These are phyloP conservation scores for Cebus imitator DNA, from an alignment of 2,113 vertebrate genomes.

Conservation along the genomic window DNA sequence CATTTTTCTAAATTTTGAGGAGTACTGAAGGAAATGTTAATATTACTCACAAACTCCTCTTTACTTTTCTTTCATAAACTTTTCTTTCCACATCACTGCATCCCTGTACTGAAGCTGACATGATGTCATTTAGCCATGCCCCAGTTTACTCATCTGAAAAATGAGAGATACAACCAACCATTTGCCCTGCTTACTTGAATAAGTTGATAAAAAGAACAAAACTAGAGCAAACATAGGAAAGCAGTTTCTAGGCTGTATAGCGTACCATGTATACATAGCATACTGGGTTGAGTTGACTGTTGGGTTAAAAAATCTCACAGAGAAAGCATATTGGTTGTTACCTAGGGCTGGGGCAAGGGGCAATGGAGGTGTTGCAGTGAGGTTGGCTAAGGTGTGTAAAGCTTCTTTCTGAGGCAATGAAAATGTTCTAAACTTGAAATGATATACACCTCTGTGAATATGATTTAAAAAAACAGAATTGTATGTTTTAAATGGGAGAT, in stretches of 20 bases:
- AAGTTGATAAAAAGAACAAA: background rate
- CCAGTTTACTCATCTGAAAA: background rate
- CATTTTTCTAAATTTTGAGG: conserved; percentile 27
- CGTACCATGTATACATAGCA: background rate
- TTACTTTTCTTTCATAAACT: background rate
- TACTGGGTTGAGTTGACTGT: background rate
- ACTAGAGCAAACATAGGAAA: background rate
- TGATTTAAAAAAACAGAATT: background rate
- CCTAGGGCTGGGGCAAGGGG: background rate
- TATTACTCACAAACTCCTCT: background rate
- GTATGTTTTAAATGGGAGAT: background rate
- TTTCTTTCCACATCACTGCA: background rate
- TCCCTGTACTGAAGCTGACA: background rate
- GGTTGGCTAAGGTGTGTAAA: background rate
- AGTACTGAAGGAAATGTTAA: background rate
- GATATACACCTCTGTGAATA: background rate
- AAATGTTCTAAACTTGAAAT: background rate
- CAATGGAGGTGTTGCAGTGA: background rate
- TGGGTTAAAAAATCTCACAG: background rate
- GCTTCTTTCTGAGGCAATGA: background rate
- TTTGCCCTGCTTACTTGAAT: background rate
- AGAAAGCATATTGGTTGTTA: background rate
- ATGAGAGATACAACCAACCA: background rate
- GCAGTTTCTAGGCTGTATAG: background rate
- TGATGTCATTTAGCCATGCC: background rate